Evolutionary conservation across 2,888 invertebrate genomes (phyloP).

Genomic region (Trichogramma dendrolimi): DNA sequence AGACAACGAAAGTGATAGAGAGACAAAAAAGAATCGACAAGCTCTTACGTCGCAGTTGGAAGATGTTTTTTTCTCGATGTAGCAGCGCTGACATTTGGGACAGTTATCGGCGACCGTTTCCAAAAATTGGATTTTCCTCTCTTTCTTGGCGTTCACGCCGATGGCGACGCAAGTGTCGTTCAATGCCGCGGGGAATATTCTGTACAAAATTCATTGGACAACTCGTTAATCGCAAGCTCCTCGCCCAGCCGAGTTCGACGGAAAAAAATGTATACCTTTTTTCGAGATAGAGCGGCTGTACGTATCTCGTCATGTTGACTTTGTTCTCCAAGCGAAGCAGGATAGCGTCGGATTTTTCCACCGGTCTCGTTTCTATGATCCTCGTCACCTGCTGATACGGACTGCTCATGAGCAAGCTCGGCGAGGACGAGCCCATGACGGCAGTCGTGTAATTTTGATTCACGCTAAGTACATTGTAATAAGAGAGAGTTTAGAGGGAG

Average conservation of each 20-base stretch:
- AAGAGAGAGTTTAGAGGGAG: conserved; percentile 1
- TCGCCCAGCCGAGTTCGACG: no score
- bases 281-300: conserved; percentile 62
- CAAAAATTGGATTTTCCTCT: conserved; percentile 55
- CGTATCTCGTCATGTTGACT: conserved; percentile 60
- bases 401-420: conserved; percentile 58
- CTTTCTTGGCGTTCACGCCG: conserved; percentile 56
- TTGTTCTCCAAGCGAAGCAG: conserved; percentile 63
- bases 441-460: conserved; percentile 60
- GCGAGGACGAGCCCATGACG: conserved; percentile 65
- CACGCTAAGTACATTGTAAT: conserved; percentile 51
- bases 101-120: conserved; percentile 56
- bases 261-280: conserved; percentile 51
- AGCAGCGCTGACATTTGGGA: conserved; percentile 57
- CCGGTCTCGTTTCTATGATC: conserved; percentile 58
- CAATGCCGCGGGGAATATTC: conserved; percentile 43
- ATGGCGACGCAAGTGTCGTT: conserved; percentile 61
- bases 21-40: background rate
- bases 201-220: conserved; percentile 22
- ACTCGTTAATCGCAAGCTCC: no score
- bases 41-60: background rate
- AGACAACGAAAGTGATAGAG: no score
- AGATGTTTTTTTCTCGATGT: conserved; percentile 34
- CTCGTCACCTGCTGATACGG: conserved; percentile 68
- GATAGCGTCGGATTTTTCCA: conserved; percentile 60